Evolutionary conservation across 2,113 vertebrate genomes (phyloP).

Genomic region (Syngnathoides biaculeatus): DNA sequence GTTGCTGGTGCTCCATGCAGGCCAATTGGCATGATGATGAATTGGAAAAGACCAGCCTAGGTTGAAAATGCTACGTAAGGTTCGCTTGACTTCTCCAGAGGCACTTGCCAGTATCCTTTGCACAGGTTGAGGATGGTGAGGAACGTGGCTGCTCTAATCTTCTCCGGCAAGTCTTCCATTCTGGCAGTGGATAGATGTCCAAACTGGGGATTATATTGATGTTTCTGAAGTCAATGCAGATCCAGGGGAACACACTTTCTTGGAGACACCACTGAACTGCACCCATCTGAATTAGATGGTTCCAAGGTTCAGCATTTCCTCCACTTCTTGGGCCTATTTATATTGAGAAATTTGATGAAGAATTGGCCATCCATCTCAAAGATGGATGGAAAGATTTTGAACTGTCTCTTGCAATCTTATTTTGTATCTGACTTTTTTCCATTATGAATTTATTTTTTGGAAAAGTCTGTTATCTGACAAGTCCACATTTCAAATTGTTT

Average conservation of each 20-base stretch:
- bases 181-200: constrained; percentile 1
- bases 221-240: neutral
- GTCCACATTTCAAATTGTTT: no score
- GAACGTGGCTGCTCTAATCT: neutral
- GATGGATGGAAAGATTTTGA: no score
- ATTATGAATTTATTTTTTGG: no score
- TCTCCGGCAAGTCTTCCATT: constrained; percentile 3
- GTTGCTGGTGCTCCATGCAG: neutral
- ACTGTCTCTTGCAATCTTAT: no score
- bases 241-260: neutral
- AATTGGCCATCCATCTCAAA: no score
- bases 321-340: neutral
- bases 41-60: neutral
- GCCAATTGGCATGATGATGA: neutral
- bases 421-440: no score
- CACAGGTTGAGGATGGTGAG: constrained; percentile 3
- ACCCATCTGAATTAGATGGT: neutral
- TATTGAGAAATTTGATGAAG: no score
- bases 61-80: neutral
- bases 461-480: no score
- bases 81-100: neutral
- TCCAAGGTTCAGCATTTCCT: neutral
- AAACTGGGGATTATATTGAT: neutral
- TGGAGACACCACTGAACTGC: neutral
- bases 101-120: constrained; percentile 18